Base-by-base conservation (phyloP, 1,140 invertebrate genomes). In the Polyergus mexicanus region DNA sequence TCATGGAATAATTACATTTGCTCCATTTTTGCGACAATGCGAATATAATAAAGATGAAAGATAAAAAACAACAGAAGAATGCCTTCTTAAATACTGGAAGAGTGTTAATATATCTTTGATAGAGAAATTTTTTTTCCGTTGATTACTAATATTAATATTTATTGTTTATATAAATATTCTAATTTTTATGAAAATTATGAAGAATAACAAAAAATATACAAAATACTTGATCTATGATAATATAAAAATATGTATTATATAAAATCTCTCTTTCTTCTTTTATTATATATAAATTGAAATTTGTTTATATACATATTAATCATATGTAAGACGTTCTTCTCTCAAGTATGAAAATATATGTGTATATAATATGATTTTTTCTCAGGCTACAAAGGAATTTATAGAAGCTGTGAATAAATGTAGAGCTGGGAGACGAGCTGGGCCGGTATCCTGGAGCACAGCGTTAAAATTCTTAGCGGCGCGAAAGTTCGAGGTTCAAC, bases 401-500 rank as follows among this genome's bases (percentile, higher is more conserved):
- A 95, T 98, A 78, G 97, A 98, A 91, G 95, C 96, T 35, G 96
- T 98, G 74, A 98, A 97, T 92, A 96, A 95, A 93, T 95, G 96
- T 94, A 91, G 96, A 93, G 93, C 96, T 85, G 93, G 95, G 83
- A 94, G 96, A 92, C 93, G 96, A 93, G 94, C 95, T 89, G 94
- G 95, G 86, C 95, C 96, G 65, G 96, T 98, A 16, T 96, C 97
- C 62, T 97, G 97, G 96, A 97, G 97, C 47, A 98, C 98, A 7
- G 99, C 98, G n/a, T 96, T 99, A 68, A 99, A 99, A 95, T 99
- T 99, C 96, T 95, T 99, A 89, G 97, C 98, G 91, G 99, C 99
- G 72, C 96, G 99, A 62, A 99, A 99, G 95, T 99, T 99, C 94
- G 98, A 99, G 94, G 97, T 99, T 38, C 95, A 96, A 25, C 96